Base-by-base conservation (phyloP, 2,797 vertebrate species). In the Bradypodion pumilum region DNA sequence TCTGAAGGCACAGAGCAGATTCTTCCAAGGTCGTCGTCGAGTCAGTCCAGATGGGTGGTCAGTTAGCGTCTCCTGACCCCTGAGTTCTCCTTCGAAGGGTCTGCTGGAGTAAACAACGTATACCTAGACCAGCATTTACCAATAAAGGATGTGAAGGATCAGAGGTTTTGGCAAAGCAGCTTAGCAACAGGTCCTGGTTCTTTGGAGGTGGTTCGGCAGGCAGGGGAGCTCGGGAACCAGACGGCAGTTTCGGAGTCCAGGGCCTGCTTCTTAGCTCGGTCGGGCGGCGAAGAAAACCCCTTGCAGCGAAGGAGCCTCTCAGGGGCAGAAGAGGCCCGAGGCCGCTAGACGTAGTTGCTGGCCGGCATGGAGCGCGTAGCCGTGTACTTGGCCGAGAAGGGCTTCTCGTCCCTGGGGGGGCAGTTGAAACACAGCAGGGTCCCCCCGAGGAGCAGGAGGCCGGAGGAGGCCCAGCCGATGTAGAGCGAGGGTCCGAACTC, bases 401-500 rank as follows among this genome's bases (percentile, higher is more conserved):
- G 89, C 66, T 95, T 95, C 73, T 94, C 91, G 0, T 94, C 92
- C n/a, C 91, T 96, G 0, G 96, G 95, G 0, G 98, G 98, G 86
- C 98, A 99, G 93, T 95, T 97, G 94, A 95, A 98, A 93, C 98
- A 99, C 25, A 99, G 97, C 82, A 99, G 91, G 0, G 89, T 96
- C 1, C 98, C 98, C 0, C 98, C 98, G 0, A 99, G 91, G 85
- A 98, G 81, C 91, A 98, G 95, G 68, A 99, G 94, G 0, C 94
- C 96, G 0, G 96, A 92, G 1, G 97, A 95, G 0, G 97, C 97
- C 98, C 98, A 99, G 77, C 98, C 98, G 0, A 99, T 95, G 27
- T 98, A 99, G n/a, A 99, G 96, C 0, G 97, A 95, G 0, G 97
- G 95, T 0, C 98, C 98, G 25, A 99, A 95, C 89, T 99, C 98